These are phyloP conservation scores for Pelobates fuscus DNA, from an alignment of 2,113 vertebrate genomes.

Conservation along the genomic window DNA sequence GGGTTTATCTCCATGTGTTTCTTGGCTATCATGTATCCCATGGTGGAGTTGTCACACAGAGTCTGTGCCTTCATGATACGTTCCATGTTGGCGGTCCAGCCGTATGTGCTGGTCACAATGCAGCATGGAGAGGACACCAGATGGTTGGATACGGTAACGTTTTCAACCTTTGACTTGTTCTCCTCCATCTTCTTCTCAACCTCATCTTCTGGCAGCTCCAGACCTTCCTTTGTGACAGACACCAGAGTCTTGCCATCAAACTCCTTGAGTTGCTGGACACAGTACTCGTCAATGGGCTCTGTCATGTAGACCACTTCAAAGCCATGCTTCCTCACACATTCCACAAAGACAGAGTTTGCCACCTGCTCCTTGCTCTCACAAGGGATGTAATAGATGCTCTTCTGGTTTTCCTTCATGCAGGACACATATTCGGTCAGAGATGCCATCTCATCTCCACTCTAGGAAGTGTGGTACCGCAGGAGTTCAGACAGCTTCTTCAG, in stretches of 20 bases:
- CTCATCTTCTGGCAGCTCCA: conserved; percentile 93
- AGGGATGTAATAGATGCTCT: conserved; percentile 93
- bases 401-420: conserved; percentile 95
- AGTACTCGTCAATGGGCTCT: conserved; percentile 93
- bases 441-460: conserved; percentile 85
- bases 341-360: conserved; percentile 91
- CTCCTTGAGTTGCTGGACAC: too few relatives aligned
- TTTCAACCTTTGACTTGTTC: conserved; percentile 89
- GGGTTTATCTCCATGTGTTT: too few relatives aligned
- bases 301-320: conserved; percentile 96
- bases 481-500: conserved; percentile 88
- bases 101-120: too few relatives aligned
- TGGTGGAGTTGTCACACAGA: too few relatives aligned
- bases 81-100: too few relatives aligned
- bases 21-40: too few relatives aligned
- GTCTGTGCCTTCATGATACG: too few relatives aligned
- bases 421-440: too few relatives aligned
- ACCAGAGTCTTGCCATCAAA: conserved; percentile 89
- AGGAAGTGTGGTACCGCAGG: conserved; percentile 86
- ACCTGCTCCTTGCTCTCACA: conserved; percentile 94
- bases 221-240: conserved; percentile 90
- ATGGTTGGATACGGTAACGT: too few relatives aligned
- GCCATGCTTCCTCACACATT: conserved; percentile 85
- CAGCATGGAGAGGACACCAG: too few relatives aligned
- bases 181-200: conserved; percentile 97